These are phyloP conservation scores for Heliocidaris tuberculata DNA, from an alignment of 35 echinoderm and acorn worm genomes.

Conservation along the genomic window DNA sequence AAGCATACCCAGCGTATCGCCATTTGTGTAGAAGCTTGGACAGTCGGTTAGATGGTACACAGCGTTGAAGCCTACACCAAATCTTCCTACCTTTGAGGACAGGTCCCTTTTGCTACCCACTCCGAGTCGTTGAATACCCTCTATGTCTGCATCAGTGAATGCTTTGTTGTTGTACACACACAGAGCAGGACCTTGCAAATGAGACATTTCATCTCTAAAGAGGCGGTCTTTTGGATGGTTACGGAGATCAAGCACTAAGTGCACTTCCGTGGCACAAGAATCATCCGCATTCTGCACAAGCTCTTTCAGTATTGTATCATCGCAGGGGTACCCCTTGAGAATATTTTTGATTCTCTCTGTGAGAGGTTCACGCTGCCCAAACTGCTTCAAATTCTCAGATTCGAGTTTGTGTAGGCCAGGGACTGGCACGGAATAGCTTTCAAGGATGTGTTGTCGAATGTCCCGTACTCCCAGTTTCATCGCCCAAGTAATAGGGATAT, in stretches of 20 bases:
- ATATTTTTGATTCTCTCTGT: conserved; percentile 63
- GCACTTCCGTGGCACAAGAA: conserved; percentile 66
- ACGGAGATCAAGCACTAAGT: conserved; percentile 72
- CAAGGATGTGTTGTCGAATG: conserved; percentile 44
- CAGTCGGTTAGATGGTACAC: conserved; percentile 89
- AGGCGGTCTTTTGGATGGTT: conserved; percentile 46
- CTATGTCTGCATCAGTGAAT: conserved; percentile 78
- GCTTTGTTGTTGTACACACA: conserved; percentile 80
- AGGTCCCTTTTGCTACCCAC: conserved; percentile 63
- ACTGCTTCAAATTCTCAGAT: not conserved
- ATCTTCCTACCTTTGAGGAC: conserved; percentile 64
- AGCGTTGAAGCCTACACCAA: conserved; percentile 83
- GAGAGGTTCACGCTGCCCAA: conserved; percentile 82
- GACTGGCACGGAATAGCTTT: conserved; percentile 24
- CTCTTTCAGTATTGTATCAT: conserved; percentile 68
- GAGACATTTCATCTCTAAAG: conserved; percentile 35
- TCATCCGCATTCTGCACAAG: conserved; percentile 91
- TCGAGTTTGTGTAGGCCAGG: conserved; percentile 28
- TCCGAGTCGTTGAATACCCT: conserved; percentile 83
- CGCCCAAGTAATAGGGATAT: conserved; percentile 51
- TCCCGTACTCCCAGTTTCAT: conserved; percentile 56
- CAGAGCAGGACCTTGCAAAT: conserved; percentile 60
- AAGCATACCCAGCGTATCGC: conserved; percentile 64
- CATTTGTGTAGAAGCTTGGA: conserved; percentile 66
- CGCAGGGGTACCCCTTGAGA: conserved; percentile 57